These are phyloP conservation scores for Setophaga coronata DNA, from an alignment of 2,113 vertebrate species.

Conservation along the genomic window DNA sequence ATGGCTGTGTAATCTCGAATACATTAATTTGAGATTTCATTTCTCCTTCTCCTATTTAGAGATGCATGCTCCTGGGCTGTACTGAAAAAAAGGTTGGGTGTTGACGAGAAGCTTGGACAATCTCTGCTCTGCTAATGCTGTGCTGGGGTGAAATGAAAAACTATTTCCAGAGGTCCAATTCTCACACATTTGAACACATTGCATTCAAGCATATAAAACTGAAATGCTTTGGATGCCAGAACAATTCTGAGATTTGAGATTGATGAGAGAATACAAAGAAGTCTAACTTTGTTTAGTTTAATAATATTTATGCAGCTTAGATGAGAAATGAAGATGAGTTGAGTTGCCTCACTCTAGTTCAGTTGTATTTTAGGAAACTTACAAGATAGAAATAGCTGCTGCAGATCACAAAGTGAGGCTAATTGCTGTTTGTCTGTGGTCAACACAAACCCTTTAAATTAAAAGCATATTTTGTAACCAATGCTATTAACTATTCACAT, in stretches of 20 bases:
- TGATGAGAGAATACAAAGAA: not conserved
- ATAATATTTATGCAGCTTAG: not conserved
- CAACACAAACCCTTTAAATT: not conserved
- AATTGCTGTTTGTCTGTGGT: not conserved
- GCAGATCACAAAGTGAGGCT: not conserved
- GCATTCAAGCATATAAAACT: not conserved
- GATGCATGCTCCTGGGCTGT: not conserved
- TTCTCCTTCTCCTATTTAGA: not conserved
- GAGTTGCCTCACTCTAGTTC: not conserved
- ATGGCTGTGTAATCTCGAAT: not conserved
- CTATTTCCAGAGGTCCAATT: not conserved
- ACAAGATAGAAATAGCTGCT: not conserved
- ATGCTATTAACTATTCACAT: not conserved
- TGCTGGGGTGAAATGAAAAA: not conserved
- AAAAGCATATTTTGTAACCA: not conserved
- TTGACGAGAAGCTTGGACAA: not conserved
- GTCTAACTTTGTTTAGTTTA: not conserved
- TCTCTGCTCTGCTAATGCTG: not conserved
- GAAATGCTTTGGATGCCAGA: not conserved
- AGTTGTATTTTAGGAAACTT: constrained; percentile 20
- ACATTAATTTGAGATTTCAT: not conserved
- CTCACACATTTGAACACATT: not conserved
- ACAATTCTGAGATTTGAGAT: not conserved
- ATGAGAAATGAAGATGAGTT: not conserved
- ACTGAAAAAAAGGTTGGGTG: not conserved